These are phyloP conservation scores for Amazona vittata DNA, from an alignment of 2,113 vertebrate genomes.

Conservation along the genomic window DNA sequence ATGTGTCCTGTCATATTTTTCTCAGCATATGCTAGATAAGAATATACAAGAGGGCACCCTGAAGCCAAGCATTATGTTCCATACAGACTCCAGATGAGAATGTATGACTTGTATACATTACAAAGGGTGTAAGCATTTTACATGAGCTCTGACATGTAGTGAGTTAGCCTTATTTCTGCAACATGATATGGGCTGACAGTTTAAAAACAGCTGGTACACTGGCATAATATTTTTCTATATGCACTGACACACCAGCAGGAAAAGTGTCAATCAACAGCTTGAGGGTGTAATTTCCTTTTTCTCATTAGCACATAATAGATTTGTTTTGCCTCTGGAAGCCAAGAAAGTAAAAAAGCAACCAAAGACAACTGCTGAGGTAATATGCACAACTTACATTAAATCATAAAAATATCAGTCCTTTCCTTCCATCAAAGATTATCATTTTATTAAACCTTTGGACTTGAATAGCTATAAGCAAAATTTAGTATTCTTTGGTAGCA, in stretches of 20 bases:
- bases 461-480: not conserved
- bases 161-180: not conserved
- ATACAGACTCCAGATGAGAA: not conserved
- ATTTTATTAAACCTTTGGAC: not conserved
- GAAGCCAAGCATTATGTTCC: not conserved
- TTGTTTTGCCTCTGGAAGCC: not conserved
- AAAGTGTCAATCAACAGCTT: not conserved
- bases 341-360: not conserved
- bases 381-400: not conserved
- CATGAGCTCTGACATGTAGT: not conserved
- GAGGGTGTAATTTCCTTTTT: not conserved
- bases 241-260: not conserved
- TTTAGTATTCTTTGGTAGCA: not conserved
- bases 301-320: not conserved
- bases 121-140: not conserved
- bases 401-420: not conserved
- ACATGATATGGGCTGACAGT: not conserved
- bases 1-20: not conserved
- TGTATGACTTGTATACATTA: accelerated
- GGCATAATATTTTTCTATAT: not conserved
- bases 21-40: not conserved
- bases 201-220: not conserved
- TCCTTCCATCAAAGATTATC: not conserved
- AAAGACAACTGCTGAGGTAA: not conserved
- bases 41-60: not conserved